These are phyloP conservation scores for Leucoraja erinaceus DNA, from an alignment of 2,113 vertebrate genomes.

Conservation along the genomic window DNA sequence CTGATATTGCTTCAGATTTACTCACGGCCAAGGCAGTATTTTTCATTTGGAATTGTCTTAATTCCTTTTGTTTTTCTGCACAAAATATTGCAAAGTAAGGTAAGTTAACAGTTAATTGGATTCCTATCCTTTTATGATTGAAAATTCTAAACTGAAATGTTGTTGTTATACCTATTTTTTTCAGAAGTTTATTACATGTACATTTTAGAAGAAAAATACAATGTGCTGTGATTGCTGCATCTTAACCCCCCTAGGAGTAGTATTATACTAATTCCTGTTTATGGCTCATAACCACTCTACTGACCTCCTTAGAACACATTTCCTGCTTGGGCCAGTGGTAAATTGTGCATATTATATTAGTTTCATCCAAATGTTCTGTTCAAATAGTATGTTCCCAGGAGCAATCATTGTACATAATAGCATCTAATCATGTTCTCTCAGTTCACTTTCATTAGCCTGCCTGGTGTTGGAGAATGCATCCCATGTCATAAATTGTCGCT, in stretches of 20 bases:
- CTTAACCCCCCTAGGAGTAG: not conserved
- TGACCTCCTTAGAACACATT: constrained; percentile 57
- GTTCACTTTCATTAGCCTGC: constrained; percentile 60
- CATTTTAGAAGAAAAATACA: not conserved
- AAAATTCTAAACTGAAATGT: not conserved
- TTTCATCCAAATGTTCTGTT: constrained; percentile 60
- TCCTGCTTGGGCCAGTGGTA: constrained; percentile 53
- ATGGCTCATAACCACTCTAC: constrained; percentile 56
- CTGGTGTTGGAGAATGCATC: constrained; percentile 53
- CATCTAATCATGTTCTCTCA: constrained; percentile 59
- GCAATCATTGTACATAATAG: constrained; percentile 55
- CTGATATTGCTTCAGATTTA: not conserved
- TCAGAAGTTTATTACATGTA: constrained; percentile 1
- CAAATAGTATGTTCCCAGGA: constrained; percentile 60
- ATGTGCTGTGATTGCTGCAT: not conserved
- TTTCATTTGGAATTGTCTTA: constrained; percentile 4
- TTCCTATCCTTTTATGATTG: not conserved
- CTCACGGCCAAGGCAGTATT: not conserved
- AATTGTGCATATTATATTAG: constrained; percentile 62
- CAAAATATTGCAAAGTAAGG: not conserved
- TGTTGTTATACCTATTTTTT: not conserved
- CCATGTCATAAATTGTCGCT: constrained; percentile 62
- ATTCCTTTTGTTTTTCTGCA: not conserved
- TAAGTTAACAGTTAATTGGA: not conserved
- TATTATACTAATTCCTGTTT: constrained; percentile 54